Evolutionary conservation across 2,113 vertebrate species (phyloP), one percentile per base, ranked within the genome.

Genomic region (Eulemur rufifrons): DNA sequence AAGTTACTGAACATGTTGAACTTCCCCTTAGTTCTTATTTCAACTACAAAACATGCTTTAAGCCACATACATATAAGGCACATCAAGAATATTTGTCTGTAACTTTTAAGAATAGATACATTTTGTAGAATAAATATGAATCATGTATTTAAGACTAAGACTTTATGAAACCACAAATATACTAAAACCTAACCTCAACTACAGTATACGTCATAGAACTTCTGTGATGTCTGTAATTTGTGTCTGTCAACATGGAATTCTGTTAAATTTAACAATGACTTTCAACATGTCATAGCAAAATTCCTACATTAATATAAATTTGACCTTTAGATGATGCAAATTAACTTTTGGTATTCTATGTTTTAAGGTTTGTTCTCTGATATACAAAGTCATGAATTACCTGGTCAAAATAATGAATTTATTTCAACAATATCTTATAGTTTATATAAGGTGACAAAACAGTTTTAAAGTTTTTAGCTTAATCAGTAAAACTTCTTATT

Each of bases 381-480:
- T 90, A 81, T 86, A 64, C 73, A 93, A 32, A 93, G 23, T 5
- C 66, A 98, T 93, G 91, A 92, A 29, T 9, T 95, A 0, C n/a
- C 84, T 74, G 68, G 87, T 92, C 8, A 98, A 98, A 98, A 95
- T 96, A 96, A 95, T 92, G 78, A 81, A 56, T 97, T 94, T 95
- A 29, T 50, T 96, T 94, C 64, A 95, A 97, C 89, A 95, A 95
- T 97, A 63, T 96, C 59, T 97, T 95, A 93, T 94, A 86, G 18
- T 81, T 87, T 98, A 98, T 97, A 96, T 25, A 64, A 98, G 20
- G 84, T 97, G 96, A 98, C 93, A 98, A 54, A 97, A 68, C 98
- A 96, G 94, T 98, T 98, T 98, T 93, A 96, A 88, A 93, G 95
- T 50, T 98, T 97, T 95, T 96, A 97, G 50, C n/a, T 95, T 96